Evolutionary conservation across 2,113 vertebrate genomes (phyloP).

Genomic region (Ahaetulla prasina): DNA sequence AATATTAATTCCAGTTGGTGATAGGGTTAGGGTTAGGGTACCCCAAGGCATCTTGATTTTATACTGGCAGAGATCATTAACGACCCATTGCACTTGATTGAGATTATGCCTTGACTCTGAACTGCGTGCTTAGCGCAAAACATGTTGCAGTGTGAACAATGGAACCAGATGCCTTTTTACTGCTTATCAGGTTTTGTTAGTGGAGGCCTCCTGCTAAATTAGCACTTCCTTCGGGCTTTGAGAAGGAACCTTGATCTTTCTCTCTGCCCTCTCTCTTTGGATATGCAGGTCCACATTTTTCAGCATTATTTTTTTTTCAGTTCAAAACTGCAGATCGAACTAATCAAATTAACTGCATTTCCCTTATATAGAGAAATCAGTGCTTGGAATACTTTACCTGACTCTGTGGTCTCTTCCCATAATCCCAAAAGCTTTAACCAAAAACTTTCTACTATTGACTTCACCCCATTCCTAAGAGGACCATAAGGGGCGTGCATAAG

Average conservation of each 20-base stretch:
- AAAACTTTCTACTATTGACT: too few species aligned
- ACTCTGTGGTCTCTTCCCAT: too few species aligned
- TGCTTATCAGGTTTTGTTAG: not conserved
- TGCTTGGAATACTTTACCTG: too few species aligned
- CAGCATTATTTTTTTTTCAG: not conserved
- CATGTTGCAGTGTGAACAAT: not conserved
- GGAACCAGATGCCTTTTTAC: not conserved
- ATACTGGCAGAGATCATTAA: slow-evolving; percentile 17
- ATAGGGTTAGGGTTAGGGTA: too few species aligned
- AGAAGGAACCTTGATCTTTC: not conserved
- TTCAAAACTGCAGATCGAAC: not conserved
- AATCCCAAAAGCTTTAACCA: too few species aligned
- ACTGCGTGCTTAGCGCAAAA: not conserved
- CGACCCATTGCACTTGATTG: slow-evolving; percentile 6
- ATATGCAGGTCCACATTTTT: not conserved
- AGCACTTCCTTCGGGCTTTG: not conserved
- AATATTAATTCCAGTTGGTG: slow-evolving; percentile 13
- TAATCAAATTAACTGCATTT: not conserved
- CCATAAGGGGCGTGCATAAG: too few species aligned
- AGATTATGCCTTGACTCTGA: not conserved
- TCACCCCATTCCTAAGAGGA: too few species aligned
- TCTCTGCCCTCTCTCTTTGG: not conserved
- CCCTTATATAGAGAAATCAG: not conserved
- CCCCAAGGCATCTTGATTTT: not conserved
- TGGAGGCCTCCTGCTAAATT: not conserved